Evolutionary conservation across 2,113 vertebrate genomes (phyloP).

Genomic region (Forbesichthys agassizii): DNA sequence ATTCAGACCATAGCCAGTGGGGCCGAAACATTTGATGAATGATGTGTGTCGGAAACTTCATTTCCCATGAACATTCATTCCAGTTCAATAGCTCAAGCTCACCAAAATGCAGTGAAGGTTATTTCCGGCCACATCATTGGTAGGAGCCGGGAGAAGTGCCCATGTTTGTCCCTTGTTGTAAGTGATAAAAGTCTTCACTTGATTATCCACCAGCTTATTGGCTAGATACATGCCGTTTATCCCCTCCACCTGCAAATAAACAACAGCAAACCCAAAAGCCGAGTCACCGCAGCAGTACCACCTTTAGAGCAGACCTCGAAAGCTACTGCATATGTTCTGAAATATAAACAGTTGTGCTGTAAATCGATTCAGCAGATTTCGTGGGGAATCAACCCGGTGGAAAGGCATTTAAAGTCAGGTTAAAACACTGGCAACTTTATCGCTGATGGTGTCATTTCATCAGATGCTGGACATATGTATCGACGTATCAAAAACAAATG

Average conservation of each 20-base stretch:
- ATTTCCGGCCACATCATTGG: constrained; percentile 80
- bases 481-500: too few species aligned
- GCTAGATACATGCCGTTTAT: constrained; percentile 94
- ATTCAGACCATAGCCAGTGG: constrained; percentile 42
- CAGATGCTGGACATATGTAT: too few species aligned
- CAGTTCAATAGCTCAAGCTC: constrained; percentile 63
- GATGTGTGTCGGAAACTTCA: constrained; percentile 38
- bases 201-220: constrained; percentile 88
- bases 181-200: constrained; percentile 92
- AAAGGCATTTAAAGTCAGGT: too few species aligned
- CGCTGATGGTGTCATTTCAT: too few species aligned
- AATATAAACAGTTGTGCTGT: too few species aligned
- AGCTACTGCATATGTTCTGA: too few species aligned
- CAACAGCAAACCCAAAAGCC: not conserved
- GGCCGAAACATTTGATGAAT: constrained; percentile 53
- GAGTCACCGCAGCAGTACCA: too few species aligned
- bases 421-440: too few species aligned
- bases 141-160: constrained; percentile 86
- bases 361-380: too few species aligned
- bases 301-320: too few species aligned
- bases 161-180: constrained; percentile 96
- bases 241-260: constrained; percentile 85
- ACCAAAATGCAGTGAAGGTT: constrained; percentile 88
- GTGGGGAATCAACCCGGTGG: too few species aligned
- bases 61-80: constrained; percentile 33